Conservation (phyloP, 2,797 vertebrate species). For the Sebastes itinus region DNA sequence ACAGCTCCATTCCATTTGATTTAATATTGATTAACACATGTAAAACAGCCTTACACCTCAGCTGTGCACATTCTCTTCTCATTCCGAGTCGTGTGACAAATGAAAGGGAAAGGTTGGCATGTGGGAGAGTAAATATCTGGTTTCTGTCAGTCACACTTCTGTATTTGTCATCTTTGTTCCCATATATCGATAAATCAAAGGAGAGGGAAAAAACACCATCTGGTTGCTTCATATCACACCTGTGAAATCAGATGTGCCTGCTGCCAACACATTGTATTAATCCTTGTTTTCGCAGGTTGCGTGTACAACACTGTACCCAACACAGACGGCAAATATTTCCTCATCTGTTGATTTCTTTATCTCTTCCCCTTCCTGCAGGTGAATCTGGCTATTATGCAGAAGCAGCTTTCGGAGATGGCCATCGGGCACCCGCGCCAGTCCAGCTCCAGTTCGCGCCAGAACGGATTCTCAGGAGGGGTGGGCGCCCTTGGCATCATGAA, state of each 20-base stretch:
- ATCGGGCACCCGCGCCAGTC: conserved; percentile 88
- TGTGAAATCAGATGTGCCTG: conserved; percentile 20
- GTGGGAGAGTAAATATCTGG: conserved; percentile 11
- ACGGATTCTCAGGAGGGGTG: conserved; percentile 92
- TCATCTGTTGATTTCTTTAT: background rate
- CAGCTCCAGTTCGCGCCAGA: conserved; percentile 80
- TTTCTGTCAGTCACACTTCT: background rate
- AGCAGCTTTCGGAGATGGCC: conserved; percentile 93
- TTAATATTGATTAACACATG: background rate
- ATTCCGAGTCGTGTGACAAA: background rate
- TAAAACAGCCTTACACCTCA: background rate
- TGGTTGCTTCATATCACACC: conserved; percentile 22
- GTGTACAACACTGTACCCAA: background rate
- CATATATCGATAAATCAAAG: background rate
- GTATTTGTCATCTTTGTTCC: conserved; percentile 7
- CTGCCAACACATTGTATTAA: background rate
- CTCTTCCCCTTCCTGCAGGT: conserved; percentile 66
- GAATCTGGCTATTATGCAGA: conserved; percentile 94
- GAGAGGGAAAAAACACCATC: conserved; percentile 8
- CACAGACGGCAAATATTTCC: background rate
- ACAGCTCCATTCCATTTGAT: background rate
- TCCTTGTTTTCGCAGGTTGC: background rate
- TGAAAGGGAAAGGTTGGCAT: background rate
- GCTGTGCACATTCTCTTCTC: background rate
- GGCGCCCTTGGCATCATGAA: conserved; percentile 97